phyloP scores from a whole-genome alignment of 1,140 invertebrate species.

The Bombus breviceps region DNA sequence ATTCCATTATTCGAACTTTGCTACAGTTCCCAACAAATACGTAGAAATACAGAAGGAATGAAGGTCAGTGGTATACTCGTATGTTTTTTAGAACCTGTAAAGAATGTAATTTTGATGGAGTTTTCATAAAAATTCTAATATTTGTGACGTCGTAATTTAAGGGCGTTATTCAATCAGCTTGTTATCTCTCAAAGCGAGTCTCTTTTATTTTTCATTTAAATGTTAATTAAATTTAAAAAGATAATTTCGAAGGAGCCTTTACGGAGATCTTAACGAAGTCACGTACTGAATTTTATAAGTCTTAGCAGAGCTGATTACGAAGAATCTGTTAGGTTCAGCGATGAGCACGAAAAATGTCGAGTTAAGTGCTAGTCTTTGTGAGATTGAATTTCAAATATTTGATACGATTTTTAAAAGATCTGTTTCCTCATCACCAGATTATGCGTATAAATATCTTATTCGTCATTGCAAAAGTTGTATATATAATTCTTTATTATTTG shows the following conservation, averaged over 20 bases:
- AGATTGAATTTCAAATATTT: not conserved
- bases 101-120: not conserved
- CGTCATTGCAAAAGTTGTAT: too few species aligned
- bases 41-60: not conserved
- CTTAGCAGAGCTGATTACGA: not conserved
- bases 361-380: not conserved
- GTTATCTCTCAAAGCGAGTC: not conserved
- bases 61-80: not conserved
- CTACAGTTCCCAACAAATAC: not conserved
- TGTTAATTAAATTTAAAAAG: constrained; percentile 11
- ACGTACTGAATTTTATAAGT: constrained; percentile 13
- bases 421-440: not conserved
- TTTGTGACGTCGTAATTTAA: not conserved
- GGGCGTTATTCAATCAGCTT: not conserved
- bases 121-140: not conserved
- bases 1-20: not conserved
- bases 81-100: too few species aligned
- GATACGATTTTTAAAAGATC: not conserved
- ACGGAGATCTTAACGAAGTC: constrained; percentile 4
- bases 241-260: not conserved
- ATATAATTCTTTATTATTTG: too few species aligned
- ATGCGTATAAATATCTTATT: not conserved
- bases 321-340: not conserved
- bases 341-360: not conserved
- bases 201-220: not conserved